Percentiles rank a stretch among this genome's conserved stretches.
Evolutionary conservation across 2,888 invertebrate species (phyloP).

Genomic region (Agriopis marginaria): DNA sequence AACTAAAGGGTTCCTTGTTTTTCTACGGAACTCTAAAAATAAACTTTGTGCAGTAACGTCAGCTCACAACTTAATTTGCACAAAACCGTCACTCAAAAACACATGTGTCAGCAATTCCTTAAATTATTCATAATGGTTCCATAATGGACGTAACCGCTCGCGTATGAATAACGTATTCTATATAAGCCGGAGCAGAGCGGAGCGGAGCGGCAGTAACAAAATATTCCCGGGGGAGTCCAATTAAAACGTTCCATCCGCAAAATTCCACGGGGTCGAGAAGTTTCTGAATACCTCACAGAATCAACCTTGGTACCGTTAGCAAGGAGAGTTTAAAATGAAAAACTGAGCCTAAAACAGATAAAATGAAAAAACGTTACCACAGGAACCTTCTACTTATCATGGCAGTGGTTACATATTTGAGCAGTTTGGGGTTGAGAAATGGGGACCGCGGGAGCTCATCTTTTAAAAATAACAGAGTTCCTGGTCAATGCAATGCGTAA

Average conservation of each 20-base stretch:
- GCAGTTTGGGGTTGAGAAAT: too few relatives aligned
- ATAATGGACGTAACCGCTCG: constrained; percentile 44
- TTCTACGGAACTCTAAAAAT: too few relatives aligned
- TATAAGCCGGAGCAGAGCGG: constrained; percentile 53
- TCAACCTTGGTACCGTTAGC: constrained; percentile 30
- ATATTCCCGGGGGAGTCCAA: constrained; percentile 81
- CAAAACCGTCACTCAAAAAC: constrained; percentile 18
- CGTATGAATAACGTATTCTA: constrained; percentile 51
- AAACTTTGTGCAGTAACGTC: too few relatives aligned
- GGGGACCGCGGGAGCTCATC: too few relatives aligned
- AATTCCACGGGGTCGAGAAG: constrained; percentile 78
- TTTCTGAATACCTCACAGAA: constrained; percentile 66
- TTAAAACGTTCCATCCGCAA: constrained; percentile 84
- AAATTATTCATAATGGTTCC: constrained; percentile 35
- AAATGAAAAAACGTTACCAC: too few relatives aligned
- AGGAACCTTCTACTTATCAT: too few relatives aligned
- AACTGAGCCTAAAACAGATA: background rate
- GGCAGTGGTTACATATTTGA: too few relatives aligned
- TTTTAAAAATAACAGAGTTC: too few relatives aligned
- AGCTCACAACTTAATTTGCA: constrained; percentile 5
- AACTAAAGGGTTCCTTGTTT: background rate
- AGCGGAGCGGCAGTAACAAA: constrained; percentile 75
- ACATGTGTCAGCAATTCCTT: constrained; percentile 32
- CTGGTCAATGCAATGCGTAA: too few relatives aligned
- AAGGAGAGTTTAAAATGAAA: background rate